Evolutionary conservation across 1,140 invertebrate genomes (phyloP).

Genomic region (Aradophagus sp.): DNA sequence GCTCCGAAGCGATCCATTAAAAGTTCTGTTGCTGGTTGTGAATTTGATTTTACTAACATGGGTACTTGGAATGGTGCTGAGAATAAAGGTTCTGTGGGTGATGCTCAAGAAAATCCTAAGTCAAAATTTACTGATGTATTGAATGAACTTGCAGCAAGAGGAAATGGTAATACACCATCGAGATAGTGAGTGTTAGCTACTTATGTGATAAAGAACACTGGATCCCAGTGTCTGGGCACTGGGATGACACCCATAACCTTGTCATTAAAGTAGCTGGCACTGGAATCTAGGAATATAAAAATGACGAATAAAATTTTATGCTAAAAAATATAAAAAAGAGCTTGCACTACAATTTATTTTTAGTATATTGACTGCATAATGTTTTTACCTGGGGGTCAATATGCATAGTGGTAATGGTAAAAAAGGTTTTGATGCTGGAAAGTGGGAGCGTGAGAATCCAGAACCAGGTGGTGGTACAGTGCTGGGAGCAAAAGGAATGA

Average conservation of each 20-base stretch:
- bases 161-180: no score
- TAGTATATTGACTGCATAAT: constrained; percentile 29
- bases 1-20: constrained; percentile 2
- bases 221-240: no score
- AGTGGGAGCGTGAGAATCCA: constrained; percentile 16
- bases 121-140: background rate
- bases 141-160: background rate
- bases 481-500: background rate
- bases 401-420: constrained; percentile 17
- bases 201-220: background rate
- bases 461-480: constrained; percentile 13
- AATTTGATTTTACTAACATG: background rate
- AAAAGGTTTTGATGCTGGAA: constrained; percentile 19
- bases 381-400: constrained; percentile 24
- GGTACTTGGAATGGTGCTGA: constrained; percentile 9
- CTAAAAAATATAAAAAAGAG: constrained; percentile 32
- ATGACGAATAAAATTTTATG: constrained; percentile 26
- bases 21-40: constrained; percentile 8
- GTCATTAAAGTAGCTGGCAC: background rate
- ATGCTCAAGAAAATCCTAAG: constrained; percentile 3
- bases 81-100: constrained; percentile 5
- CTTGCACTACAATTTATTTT: constrained; percentile 26
- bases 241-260: no score
- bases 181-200: background rate
- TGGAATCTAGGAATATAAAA: constrained; percentile 4